A percentile compares a stretch with the other conserved stretches of the same genome.
Conservation (phyloP, 2,797 vertebrate species). For the Sarcophilus harrisii region DNA sequence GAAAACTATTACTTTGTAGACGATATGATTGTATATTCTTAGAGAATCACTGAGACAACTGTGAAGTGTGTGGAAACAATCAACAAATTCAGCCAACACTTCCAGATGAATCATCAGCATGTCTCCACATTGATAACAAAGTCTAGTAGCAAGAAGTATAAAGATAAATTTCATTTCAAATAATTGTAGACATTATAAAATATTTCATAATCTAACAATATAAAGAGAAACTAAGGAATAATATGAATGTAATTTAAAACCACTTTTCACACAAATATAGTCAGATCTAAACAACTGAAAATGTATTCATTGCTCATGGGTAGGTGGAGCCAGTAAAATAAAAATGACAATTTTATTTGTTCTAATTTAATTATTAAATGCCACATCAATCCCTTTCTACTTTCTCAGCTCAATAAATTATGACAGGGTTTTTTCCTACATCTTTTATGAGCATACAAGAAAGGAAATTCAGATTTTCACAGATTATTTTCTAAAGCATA, state of each 20-base stretch:
- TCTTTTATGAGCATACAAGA: no score
- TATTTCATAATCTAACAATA: neutral
- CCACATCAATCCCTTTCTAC: no score
- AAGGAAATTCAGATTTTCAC: no score
- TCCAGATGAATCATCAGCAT: no score
- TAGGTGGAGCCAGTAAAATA: neutral
- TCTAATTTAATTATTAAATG: neutral
- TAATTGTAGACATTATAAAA: neutral
- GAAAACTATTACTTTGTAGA: neutral
- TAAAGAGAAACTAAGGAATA: no score
- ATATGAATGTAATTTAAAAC: no score
- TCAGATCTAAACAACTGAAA: neutral
- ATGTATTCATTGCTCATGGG: neutral
- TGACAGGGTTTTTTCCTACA: no score
- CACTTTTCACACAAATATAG: neutral
- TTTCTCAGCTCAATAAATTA: no score
- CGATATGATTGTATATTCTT: neutral
- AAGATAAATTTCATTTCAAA: no score
- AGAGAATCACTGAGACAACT: neutral
- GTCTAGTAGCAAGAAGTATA: no score
- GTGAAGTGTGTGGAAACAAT: neutral
- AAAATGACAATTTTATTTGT: neutral
- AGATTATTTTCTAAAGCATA: no score
- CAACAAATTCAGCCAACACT: neutral
- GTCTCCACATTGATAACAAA: no score